Conservation (phyloP, 2,888 invertebrate species). For the Eurois occulta region DNA sequence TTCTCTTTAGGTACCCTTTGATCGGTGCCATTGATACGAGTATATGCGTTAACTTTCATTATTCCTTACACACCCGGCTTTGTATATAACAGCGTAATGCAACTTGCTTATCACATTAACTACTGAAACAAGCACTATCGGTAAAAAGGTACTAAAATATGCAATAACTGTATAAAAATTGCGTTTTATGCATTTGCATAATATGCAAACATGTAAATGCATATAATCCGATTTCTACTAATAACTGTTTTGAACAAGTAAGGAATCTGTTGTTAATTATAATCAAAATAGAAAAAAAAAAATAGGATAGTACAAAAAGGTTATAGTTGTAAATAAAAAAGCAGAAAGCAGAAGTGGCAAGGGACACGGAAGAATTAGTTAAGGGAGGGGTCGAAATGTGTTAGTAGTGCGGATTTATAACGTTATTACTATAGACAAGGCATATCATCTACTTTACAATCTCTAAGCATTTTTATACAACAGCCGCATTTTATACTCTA, state of each 20-base stretch:
- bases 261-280: conserved; percentile 1
- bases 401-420: conserved; percentile 6
- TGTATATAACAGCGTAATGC: background rate
- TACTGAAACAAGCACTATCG: background rate
- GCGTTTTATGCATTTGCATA: background rate
- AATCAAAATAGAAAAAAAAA: background rate
- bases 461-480: conserved; percentile 20
- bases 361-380: background rate
- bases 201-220: background rate
- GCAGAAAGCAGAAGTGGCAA: conserved; percentile 2
- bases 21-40: background rate
- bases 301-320: background rate
- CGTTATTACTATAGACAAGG: conserved; percentile 3
- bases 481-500: background rate
- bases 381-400: background rate
- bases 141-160: background rate
- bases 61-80: no score
- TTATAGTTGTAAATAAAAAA: conserved; percentile 14
- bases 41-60: background rate
- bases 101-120: background rate
- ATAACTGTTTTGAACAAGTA: background rate
- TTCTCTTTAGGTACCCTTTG: background rate
- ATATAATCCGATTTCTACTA: background rate
- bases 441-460: conserved; percentile 16
- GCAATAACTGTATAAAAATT: background rate